Percentiles rank a stretch among this genome's conserved stretches.
Evolutionary conservation across 2,113 vertebrate genomes (phyloP).

Genomic region (Setophaga petechia): DNA sequence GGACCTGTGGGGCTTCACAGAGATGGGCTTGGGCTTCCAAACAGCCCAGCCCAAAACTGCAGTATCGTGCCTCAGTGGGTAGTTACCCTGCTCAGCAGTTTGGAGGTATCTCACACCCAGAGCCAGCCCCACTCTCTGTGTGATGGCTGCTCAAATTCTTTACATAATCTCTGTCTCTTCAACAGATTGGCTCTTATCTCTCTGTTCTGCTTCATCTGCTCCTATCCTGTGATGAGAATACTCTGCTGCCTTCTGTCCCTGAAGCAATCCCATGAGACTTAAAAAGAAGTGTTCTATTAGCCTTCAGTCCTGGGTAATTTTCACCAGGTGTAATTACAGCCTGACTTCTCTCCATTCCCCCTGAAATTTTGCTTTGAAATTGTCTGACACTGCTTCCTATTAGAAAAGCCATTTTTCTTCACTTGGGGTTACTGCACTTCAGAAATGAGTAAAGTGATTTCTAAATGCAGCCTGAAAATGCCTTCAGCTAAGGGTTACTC

Average conservation of each 20-base stretch:
- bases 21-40: rapidly evolving
- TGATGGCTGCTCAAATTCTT: background rate
- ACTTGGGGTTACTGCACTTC: background rate
- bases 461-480: background rate
- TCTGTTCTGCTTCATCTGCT: background rate
- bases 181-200: background rate
- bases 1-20: rapidly evolving
- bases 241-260: background rate
- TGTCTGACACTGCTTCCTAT: background rate
- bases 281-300: background rate
- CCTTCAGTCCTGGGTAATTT: background rate
- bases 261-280: background rate
- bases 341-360: background rate
- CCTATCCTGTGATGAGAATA: background rate
- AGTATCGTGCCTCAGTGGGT: rapidly evolving
- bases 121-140: background rate
- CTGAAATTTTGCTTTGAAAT: slow-evolving; percentile 18
- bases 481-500: background rate
- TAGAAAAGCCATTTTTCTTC: background rate
- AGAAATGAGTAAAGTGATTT: background rate
- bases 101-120: background rate
- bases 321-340: slow-evolving; percentile 38
- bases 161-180: background rate
- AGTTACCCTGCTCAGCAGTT: background rate
- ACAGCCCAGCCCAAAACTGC: background rate